Percentiles rank a stretch among this genome's conserved stretches.
Conservation (phyloP, 2,888 invertebrate species). For the Tinea semifulvella region DNA sequence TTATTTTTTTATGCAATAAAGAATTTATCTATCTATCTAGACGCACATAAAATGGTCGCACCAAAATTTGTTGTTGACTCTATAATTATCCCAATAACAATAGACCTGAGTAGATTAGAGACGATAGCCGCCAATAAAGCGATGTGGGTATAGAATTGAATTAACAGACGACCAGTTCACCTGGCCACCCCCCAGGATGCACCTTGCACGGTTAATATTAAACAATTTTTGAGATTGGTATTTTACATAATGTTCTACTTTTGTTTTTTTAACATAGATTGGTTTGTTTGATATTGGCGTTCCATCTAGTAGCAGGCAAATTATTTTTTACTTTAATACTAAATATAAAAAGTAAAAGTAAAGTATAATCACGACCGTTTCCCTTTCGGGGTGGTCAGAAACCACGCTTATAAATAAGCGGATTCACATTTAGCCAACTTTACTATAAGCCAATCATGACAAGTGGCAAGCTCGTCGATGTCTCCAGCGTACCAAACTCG, state of each 20-base stretch:
- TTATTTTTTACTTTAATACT: too few species aligned
- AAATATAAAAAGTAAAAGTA: too few species aligned
- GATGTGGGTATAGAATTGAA: constrained; percentile 6
- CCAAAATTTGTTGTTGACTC: neutral
- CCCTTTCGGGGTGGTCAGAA: too few species aligned
- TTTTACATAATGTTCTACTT: constrained; percentile 2
- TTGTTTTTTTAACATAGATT: neutral
- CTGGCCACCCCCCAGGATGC: constrained; percentile 10
- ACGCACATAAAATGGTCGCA: neutral
- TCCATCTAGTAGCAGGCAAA: too few species aligned
- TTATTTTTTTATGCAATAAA: too few species aligned
- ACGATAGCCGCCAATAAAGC: neutral
- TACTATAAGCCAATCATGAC: too few species aligned
- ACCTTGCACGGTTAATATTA: constrained; percentile 7
- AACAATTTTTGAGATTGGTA: neutral
- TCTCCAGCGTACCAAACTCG: too few species aligned
- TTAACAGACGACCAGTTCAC: constrained; percentile 8
- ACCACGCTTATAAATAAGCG: too few species aligned
- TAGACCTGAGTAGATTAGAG: constrained; percentile 4
- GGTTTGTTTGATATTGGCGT: neutral
- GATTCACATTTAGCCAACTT: too few species aligned
- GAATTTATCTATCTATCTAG: too few species aligned
- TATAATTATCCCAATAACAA: constrained; percentile 8
- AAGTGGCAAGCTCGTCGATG: too few species aligned
- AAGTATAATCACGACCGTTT: too few species aligned